phyloP scores from a whole-genome alignment of 2,113 vertebrate genomes.

The Dicrurus megarhynchus region DNA sequence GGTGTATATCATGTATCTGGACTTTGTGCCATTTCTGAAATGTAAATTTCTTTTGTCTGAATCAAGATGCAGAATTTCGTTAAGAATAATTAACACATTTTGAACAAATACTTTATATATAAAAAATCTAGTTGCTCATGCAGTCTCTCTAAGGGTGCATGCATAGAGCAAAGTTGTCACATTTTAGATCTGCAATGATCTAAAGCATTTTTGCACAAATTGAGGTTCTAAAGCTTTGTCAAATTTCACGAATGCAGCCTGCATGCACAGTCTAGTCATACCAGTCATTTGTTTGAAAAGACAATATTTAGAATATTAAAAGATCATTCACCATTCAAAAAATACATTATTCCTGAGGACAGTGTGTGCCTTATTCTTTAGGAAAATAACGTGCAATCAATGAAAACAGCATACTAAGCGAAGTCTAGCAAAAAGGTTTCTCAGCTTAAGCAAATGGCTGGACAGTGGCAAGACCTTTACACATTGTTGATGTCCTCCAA shows the following conservation, averaged over 20 bases:
- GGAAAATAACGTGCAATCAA: constrained; percentile 57
- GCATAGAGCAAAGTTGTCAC: constrained; percentile 40
- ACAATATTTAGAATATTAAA: constrained; percentile 68
- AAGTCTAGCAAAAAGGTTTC: constrained; percentile 48
- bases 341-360: constrained; percentile 77
- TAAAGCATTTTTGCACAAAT: constrained; percentile 44
- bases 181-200: constrained; percentile 17
- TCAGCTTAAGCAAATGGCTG: constrained; percentile 52
- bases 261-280: constrained; percentile 66
- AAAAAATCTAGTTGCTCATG: constrained; percentile 58
- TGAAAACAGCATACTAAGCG: constrained; percentile 58
- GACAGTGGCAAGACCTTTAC: not conserved
- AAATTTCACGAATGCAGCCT: constrained; percentile 43
- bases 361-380: constrained; percentile 65
- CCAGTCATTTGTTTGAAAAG: constrained; percentile 57
- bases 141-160: constrained; percentile 53
- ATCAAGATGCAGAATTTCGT: constrained; percentile 30
- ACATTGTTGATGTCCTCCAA: not conserved
- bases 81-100: constrained; percentile 45
- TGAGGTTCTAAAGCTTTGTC: constrained; percentile 17
- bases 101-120: constrained; percentile 36
- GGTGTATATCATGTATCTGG: not conserved
- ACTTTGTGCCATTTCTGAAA: constrained; percentile 49
- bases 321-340: constrained; percentile 73
- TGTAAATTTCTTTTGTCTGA: constrained; percentile 38